Base-by-base conservation (phyloP, 2,113 vertebrate genomes). In the Coptodon bakossiorum region DNA sequence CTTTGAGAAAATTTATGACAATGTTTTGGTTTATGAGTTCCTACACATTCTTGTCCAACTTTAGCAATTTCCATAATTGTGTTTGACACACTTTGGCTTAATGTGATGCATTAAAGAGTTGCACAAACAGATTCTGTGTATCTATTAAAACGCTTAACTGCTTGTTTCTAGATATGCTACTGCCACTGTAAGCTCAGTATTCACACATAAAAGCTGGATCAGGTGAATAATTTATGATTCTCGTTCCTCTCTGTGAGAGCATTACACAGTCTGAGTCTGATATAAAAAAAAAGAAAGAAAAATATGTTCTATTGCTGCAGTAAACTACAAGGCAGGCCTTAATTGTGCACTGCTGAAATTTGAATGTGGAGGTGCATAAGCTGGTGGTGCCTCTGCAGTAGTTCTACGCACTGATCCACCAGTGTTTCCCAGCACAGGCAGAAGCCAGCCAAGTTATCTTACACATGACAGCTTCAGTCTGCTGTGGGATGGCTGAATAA, bases 51-150 rank as follows among this genome's bases (percentile, higher is more conserved):
- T 90, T 91, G 82, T 91, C 80, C 86, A 94, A 94, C 93, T 94
- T 93, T 24, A 92, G 80, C 93, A 52, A 95, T 95, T 94, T 95
- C 88, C 93, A 94, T 95, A 96, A 95, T 96, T 95, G 92, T 92
- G 80, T 86, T 81, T 82, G 90, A 92, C 91, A 91, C 86, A 63
- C 59, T 87, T 83, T 45, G 85, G 80, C 86, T 91, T 94, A 91
- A 91, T 93, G 85, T 27, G 92, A 85, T 89, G 93, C 90, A 93
- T 94, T 93, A 92, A 78, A 61, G 82, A 88, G 63, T 5, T n/a
- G 52, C 86, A 82, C 84, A 93, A 93, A 93, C 94, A 93, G 79
- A 88, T 22, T 53, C 50, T 71, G 80, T 90, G 86, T 87, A 87
- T 91, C 59, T 91, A 91, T 92, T 92, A 88, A 93, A 92, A 84